Conservation (phyloP, 2,888 invertebrate species). For the Chelonus formosanus region DNA sequence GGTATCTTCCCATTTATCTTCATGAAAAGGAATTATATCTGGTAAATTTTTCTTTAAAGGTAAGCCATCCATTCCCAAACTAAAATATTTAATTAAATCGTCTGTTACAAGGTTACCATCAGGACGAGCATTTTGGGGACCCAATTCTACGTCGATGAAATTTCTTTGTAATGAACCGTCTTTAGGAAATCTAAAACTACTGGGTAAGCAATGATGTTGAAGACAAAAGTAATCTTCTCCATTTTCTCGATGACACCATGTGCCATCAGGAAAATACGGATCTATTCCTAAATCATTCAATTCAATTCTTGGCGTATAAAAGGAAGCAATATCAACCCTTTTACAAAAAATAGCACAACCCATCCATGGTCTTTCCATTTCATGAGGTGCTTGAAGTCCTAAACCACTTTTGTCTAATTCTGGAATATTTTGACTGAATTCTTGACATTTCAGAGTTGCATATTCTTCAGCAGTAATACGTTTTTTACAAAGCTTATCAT, state of each 20-base stretch:
- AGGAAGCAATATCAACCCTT: conserved; percentile 72
- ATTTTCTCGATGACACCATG: conserved; percentile 78
- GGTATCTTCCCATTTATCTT: conserved; percentile 70
- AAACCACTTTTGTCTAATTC: conserved; percentile 74
- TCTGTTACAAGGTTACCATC: conserved; percentile 65
- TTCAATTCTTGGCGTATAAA: conserved; percentile 80
- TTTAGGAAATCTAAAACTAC: conserved; percentile 59
- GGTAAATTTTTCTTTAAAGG: conserved; percentile 71
- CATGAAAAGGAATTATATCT: conserved; percentile 68
- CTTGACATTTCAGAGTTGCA: conserved; percentile 73
- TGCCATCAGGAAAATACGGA: conserved; percentile 80
- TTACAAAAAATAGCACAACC: conserved; percentile 82
- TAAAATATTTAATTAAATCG: conserved; percentile 71
- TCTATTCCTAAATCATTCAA: conserved; percentile 77
- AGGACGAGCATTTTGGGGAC: conserved; percentile 72
- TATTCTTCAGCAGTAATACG: conserved; percentile 68
- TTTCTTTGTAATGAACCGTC: conserved; percentile 54
- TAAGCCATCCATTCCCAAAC: conserved; percentile 70
- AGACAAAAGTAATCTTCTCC: conserved; percentile 75
- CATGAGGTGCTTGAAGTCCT: conserved; percentile 79
- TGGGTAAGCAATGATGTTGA: conserved; percentile 79
- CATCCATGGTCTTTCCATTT: conserved; percentile 79
- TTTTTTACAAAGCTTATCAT: conserved; percentile 69
- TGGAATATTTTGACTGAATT: conserved; percentile 71
- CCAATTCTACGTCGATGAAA: conserved; percentile 62